Conservation (phyloP, 2,888 invertebrate genomes). For the Meloe dianella region DNA sequence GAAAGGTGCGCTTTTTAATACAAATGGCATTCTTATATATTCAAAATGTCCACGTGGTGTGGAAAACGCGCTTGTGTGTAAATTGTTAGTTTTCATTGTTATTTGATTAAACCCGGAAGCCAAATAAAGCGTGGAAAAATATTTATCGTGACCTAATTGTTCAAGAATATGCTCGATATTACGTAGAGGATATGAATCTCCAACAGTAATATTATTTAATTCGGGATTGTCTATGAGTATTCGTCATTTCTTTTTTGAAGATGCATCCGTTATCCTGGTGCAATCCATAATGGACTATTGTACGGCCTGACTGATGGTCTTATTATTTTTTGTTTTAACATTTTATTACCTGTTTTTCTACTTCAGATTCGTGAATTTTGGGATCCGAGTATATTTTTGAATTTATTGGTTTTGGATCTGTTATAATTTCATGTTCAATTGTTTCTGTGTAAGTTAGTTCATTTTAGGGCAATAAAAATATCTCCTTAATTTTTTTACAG, state of each 20-base stretch:
- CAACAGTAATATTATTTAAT: no score
- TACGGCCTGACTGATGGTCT: constrained; percentile 29
- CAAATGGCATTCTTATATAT: constrained; percentile 38
- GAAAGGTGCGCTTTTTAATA: constrained; percentile 41
- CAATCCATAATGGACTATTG: constrained; percentile 48
- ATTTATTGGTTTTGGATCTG: constrained; percentile 27
- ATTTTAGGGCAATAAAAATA: constrained; percentile 39
- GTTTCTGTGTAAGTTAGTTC: constrained; percentile 38
- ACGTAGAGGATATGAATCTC: no score
- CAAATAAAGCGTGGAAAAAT: constrained; percentile 33
- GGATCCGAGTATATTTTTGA: constrained; percentile 36
- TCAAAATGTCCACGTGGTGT: constrained; percentile 37
- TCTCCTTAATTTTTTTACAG: constrained; percentile 36
- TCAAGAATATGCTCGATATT: no score
- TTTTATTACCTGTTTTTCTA: constrained; percentile 38
- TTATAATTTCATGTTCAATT: constrained; percentile 31
- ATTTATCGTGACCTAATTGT: constrained; percentile 37
- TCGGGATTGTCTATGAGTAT: no score
- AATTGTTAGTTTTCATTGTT: constrained; percentile 15
- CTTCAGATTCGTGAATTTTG: constrained; percentile 38
- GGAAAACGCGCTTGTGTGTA: constrained; percentile 34
- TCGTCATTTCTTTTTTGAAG: constrained; percentile 34
- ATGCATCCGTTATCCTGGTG: constrained; percentile 43
- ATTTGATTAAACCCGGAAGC: no score
- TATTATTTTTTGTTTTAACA: constrained; percentile 38